A percentile compares a stretch with the other conserved stretches of the same genome.
phyloP scores from a whole-genome alignment of 2,797 vertebrate species.

The Octomys mimax region DNA sequence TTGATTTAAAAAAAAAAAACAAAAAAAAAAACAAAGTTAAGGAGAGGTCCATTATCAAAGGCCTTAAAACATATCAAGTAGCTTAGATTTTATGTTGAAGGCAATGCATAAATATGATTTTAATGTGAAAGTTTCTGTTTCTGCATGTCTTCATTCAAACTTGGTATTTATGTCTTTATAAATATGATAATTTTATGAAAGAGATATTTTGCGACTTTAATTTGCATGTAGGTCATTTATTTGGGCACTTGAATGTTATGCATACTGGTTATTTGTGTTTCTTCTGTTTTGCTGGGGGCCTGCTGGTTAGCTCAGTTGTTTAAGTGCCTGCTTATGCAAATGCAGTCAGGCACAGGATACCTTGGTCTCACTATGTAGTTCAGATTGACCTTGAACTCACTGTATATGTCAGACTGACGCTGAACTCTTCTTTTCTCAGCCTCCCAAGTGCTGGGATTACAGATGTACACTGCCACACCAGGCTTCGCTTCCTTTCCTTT shows the following conservation, averaged over 20 bases:
- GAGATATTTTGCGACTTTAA: background rate
- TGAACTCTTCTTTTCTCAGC: no score
- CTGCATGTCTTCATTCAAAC: slow-evolving; percentile 27
- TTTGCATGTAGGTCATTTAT: background rate
- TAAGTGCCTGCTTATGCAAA: no score
- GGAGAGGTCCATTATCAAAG: background rate
- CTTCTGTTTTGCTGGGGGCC: background rate
- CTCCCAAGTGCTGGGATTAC: background rate
- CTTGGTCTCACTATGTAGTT: background rate
- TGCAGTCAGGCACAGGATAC: no score
- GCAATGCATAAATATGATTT: background rate
- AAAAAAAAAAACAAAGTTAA: no score
- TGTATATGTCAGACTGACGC: no score
- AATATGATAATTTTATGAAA: slow-evolving; percentile 11
- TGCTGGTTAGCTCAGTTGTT: no score
- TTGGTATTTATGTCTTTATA: slow-evolving; percentile 17
- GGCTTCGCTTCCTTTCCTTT: no score
- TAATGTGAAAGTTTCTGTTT: slow-evolving; percentile 44
- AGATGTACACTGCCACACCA: background rate
- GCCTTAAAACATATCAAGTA: background rate
- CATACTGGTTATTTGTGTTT: slow-evolving; percentile 20
- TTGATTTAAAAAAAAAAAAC: no score
- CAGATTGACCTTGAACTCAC: no score
- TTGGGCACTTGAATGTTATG: slow-evolving; percentile 9
- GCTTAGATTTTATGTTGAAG: slow-evolving; percentile 2